Conservation (phyloP, 1,140 invertebrate genomes). For the Macrosteles quadrilineatus region DNA sequence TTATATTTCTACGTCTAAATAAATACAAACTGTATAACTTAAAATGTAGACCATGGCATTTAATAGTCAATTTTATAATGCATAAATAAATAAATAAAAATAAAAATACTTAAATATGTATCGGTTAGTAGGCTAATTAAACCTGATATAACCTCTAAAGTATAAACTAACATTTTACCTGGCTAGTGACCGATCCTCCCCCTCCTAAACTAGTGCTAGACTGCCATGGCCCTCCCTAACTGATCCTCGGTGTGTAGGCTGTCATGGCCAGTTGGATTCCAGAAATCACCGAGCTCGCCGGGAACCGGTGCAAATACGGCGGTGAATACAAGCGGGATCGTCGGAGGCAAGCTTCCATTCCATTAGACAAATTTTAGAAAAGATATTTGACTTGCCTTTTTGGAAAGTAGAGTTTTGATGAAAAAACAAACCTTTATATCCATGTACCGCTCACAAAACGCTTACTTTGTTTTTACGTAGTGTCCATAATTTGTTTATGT, state of each 20-base stretch:
- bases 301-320: slow-evolving; percentile 96
- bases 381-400: slow-evolving; percentile 41
- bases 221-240: too few relatives aligned
- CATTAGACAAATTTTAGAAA: slow-evolving; percentile 45
- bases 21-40: too few relatives aligned
- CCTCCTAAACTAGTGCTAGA: too few relatives aligned
- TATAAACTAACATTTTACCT: too few relatives aligned
- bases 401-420: slow-evolving; percentile 25
- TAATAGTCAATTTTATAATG: too few relatives aligned
- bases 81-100: too few relatives aligned
- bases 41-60: too few relatives aligned
- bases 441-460: slow-evolving; percentile 43
- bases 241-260: slow-evolving; percentile 60
- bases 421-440: slow-evolving; percentile 29
- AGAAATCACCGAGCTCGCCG: slow-evolving; percentile 98
- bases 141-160: too few relatives aligned
- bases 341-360: slow-evolving; percentile 81
- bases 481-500: slow-evolving; percentile 26
- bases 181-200: too few relatives aligned
- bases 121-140: too few relatives aligned
- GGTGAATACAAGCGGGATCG: slow-evolving; percentile 97
- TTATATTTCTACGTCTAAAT: too few relatives aligned
- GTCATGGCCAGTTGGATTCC: slow-evolving; percentile 99
- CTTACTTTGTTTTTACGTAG: slow-evolving; percentile 35
- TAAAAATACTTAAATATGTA: too few relatives aligned